A percentile compares a stretch with the other conserved stretches of the same genome.
Conservation (phyloP, 2,888 invertebrate species). For the Scrobipalpa atriplicella region DNA sequence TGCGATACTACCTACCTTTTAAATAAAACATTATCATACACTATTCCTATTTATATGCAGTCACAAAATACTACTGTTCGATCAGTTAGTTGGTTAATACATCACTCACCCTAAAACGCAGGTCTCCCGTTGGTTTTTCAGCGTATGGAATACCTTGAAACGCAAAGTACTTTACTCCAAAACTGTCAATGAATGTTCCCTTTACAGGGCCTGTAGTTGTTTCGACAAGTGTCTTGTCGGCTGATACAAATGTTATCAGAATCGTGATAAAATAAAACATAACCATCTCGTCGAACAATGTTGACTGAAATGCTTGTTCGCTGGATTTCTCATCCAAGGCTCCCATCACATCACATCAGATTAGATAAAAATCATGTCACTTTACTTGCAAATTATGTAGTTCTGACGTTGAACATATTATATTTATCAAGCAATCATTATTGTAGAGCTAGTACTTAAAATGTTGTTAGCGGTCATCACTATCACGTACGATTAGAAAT, state of each 20-base stretch:
- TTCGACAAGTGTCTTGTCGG: slow-evolving; percentile 33
- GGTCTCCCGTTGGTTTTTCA: slow-evolving; percentile 42
- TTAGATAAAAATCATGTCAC: neutral
- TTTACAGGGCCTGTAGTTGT: slow-evolving; percentile 41
- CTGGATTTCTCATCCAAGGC: neutral
- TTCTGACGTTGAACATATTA: neutral
- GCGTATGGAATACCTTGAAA: slow-evolving; percentile 50
- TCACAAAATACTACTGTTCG: neutral
- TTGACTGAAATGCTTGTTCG: neutral
- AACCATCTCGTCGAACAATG: slow-evolving; percentile 17
- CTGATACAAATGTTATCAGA: neutral
- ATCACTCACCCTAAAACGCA: slow-evolving; percentile 44
- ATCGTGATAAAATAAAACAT: slow-evolving; percentile 9
- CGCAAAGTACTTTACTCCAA: slow-evolving; percentile 38
- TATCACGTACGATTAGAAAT: too few relatives aligned
- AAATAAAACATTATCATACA: too few relatives aligned
- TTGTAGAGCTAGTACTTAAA: too few relatives aligned
- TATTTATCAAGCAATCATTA: neutral
- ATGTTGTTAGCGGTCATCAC: too few relatives aligned
- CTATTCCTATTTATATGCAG: too few relatives aligned
- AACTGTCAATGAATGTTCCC: slow-evolving; percentile 39
- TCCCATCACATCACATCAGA: neutral
- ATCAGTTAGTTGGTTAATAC: neutral
- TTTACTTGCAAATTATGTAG: neutral
- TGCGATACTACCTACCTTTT: too few relatives aligned